Base-by-base conservation (phyloP, 1,140 invertebrate species). In the Oscheius sp. region DNA sequence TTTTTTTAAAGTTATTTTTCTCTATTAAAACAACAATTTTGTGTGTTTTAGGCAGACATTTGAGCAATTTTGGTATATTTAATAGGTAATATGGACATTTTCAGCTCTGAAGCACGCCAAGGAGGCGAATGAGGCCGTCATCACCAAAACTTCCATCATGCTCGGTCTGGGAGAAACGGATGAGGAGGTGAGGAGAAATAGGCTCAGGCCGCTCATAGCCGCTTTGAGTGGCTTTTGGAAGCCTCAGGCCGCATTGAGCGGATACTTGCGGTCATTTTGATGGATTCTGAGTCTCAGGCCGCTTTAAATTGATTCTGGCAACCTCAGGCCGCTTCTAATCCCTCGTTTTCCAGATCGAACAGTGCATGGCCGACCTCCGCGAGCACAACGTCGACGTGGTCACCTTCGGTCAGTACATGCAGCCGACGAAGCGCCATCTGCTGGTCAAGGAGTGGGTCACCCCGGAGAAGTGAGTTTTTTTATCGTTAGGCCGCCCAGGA, bases 91-190 rank as follows among this genome's bases (percentile, higher is more conserved):
- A n/a, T n/a, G n/a, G n/a, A n/a, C n/a, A n/a, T n/a, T n/a, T 36
- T 63, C 29, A 49, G 61, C 35, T 2, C 58, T 71, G 18, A n/a
- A 32, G 55, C 88, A 90, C 74, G 94, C 91, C 0, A 97, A 86
- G 87, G 88, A 68, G 85, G 89, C 2, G 65, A 91, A 92, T 85
- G 88, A 90, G 0, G 88, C 91, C 76, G 84, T 98, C 34, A 89
- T 99, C 36, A 99, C 96, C 0, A 99, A 99, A 87, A 94, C 94
- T 1, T 99, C 96, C 0, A 92, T 99, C 73, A 99, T 99, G 97
- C 86, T 99, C 18, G 97, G 96, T 3, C 87, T 99, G 1, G 95
- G 95, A 0, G 97, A 99, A 88, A 93, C 90, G 0, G 94, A 98
- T 83, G 89, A 91, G 65, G 90, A 97, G 88, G 87, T 98, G 20